Evolutionary conservation across 1,140 invertebrate species (phyloP).

Genomic region (Neelides sp.): DNA sequence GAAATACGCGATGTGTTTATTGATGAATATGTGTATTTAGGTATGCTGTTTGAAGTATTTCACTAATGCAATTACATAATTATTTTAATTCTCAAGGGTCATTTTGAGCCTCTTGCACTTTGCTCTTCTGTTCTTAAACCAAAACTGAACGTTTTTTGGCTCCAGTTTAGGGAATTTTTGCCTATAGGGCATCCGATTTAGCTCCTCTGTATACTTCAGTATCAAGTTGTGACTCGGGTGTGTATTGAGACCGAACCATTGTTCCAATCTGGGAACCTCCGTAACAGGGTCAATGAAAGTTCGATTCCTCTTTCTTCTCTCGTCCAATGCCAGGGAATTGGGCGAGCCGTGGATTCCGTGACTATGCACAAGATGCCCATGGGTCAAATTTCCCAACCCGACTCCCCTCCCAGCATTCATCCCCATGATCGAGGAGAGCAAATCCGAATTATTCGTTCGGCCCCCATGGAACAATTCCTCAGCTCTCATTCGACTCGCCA

Average conservation of each 20-base stretch:
- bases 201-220: slow-evolving; percentile 77
- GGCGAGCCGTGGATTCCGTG: slow-evolving; percentile 34
- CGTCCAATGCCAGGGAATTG: slow-evolving; percentile 43
- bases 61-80: too few species aligned
- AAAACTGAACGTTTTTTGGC: slow-evolving; percentile 95
- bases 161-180: slow-evolving; percentile 92
- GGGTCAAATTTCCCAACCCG: slow-evolving; percentile 35
- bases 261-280: slow-evolving; percentile 89
- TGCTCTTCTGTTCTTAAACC: slow-evolving; percentile 88
- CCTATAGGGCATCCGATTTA: slow-evolving; percentile 45
- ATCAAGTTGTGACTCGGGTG: slow-evolving; percentile 94
- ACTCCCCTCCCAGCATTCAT: slow-evolving; percentile 41
- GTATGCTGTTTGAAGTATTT: too few species aligned
- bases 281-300: slow-evolving; percentile 98
- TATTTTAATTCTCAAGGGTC: too few species aligned
- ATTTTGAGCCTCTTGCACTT: slow-evolving; percentile 89
- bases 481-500: background rate
- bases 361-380: slow-evolving; percentile 41
- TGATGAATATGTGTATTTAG: too few species aligned
- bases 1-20: too few species aligned
- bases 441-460: slow-evolving; percentile 9
- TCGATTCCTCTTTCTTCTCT: slow-evolving; percentile 80
- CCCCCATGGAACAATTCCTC: background rate
- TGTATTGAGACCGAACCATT: slow-evolving; percentile 94
- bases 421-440: slow-evolving; percentile 5